Conservation (phyloP, 2,113 vertebrate species). For the Anser cygnoides region DNA sequence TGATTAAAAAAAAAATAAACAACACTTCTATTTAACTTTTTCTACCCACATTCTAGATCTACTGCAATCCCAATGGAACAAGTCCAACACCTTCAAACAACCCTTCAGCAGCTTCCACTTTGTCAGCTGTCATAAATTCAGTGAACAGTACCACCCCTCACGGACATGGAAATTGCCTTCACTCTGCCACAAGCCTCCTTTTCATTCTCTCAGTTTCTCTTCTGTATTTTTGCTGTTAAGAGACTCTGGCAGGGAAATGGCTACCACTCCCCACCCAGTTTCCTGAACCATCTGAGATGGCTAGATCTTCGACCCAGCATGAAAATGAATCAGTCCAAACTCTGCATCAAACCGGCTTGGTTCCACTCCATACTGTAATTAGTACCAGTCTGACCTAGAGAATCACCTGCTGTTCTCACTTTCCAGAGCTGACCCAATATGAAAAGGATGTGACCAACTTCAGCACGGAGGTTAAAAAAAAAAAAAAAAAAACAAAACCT, state of each 20-base stretch:
- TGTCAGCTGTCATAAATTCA: slow-evolving; percentile 49
- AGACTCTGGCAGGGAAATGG: slow-evolving; percentile 74
- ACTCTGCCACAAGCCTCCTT: slow-evolving; percentile 70
- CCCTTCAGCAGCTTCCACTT: slow-evolving; percentile 30
- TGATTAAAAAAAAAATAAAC: not conserved
- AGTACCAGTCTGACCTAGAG: slow-evolving; percentile 61
- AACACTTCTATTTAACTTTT: not conserved
- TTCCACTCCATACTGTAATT: slow-evolving; percentile 51
- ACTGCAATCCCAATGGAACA: slow-evolving; percentile 34
- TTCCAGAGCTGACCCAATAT: slow-evolving; percentile 46
- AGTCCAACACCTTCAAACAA: slow-evolving; percentile 10
- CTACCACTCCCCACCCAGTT: slow-evolving; percentile 56
- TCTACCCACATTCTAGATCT: slow-evolving; percentile 69
- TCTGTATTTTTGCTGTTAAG: slow-evolving; percentile 80
- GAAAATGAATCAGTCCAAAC: slow-evolving; percentile 61
- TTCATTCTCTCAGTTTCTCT: slow-evolving; percentile 75
- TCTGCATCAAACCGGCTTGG: slow-evolving; percentile 47
- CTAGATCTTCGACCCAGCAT: slow-evolving; percentile 59
- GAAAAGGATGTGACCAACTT: slow-evolving; percentile 29
- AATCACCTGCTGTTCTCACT: slow-evolving; percentile 44
- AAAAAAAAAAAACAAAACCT: not conserved
- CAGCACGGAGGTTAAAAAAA: not conserved
- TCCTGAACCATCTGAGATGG: slow-evolving; percentile 64
- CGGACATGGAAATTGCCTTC: slow-evolving; percentile 66
- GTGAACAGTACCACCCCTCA: slow-evolving; percentile 67